phyloP scores from a whole-genome alignment of 2,113 vertebrate genomes.

The Raja brachyura region DNA sequence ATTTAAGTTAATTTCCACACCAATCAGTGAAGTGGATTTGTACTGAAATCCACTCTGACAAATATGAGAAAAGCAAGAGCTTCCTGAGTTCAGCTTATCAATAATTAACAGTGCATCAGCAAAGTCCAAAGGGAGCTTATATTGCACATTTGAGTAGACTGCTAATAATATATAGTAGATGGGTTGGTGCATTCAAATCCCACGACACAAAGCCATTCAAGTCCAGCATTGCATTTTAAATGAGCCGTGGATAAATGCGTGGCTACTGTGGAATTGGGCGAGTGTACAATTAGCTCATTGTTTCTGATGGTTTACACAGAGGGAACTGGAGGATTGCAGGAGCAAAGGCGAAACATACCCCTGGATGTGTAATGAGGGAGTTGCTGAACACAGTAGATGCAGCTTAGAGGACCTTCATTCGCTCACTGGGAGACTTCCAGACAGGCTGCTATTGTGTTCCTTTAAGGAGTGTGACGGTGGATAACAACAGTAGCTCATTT shows the following conservation, averaged over 20 bases:
- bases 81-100: constrained; percentile 69
- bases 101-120: constrained; percentile 75
- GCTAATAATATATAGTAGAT: constrained; percentile 64
- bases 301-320: constrained; percentile 59
- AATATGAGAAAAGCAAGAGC: constrained; percentile 42
- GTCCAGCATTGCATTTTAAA: constrained; percentile 71
- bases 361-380: constrained; percentile 56
- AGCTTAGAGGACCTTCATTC: constrained; percentile 44
- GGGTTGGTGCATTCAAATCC: constrained; percentile 67
- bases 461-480: constrained; percentile 48
- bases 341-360: constrained; percentile 45
- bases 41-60: constrained; percentile 1
- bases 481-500: constrained; percentile 44
- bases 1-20: constrained; percentile 9
- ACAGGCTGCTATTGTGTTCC: constrained; percentile 53
- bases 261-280: constrained; percentile 62
- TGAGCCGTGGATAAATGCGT: constrained; percentile 70
- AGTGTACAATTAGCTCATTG: constrained; percentile 65
- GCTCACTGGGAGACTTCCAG: constrained; percentile 50
- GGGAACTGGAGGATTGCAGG: constrained; percentile 56
- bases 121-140: constrained; percentile 69
- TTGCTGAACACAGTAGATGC: constrained; percentile 43
- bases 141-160: constrained; percentile 68
- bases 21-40: background rate
- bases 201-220: constrained; percentile 61